These are phyloP conservation scores for Yponomeuta plumbellus DNA, from an alignment of 2,888 invertebrate species.

Conservation along the genomic window DNA sequence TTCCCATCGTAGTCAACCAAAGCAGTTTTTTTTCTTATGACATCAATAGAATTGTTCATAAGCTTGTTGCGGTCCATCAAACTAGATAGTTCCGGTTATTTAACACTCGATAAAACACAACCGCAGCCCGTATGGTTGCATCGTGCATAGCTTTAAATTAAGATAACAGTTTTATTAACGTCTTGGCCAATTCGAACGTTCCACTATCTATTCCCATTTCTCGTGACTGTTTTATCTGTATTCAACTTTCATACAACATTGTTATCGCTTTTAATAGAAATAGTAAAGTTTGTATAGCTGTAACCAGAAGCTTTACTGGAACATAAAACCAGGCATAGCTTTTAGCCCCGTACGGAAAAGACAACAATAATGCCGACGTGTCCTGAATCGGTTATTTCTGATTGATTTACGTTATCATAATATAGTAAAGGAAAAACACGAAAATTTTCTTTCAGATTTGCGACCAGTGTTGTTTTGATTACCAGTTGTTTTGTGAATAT, in stretches of 20 bases:
- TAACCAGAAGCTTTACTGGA: neutral
- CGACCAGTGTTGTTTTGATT: too few relatives aligned
- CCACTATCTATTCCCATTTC: slow-evolving; percentile 35
- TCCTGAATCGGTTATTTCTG: too few relatives aligned
- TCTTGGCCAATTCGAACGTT: slow-evolving; percentile 37
- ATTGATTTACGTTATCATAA: too few relatives aligned
- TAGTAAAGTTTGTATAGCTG: neutral
- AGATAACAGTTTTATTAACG: slow-evolving; percentile 64
- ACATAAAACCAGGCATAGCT: neutral
- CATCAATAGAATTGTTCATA: too few relatives aligned
- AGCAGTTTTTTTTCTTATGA: too few relatives aligned
- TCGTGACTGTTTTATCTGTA: slow-evolving; percentile 6
- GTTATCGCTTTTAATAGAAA: neutral
- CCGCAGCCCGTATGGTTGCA: slow-evolving; percentile 24
- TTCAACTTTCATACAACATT: slow-evolving; percentile 9
- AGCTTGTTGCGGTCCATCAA: neutral
- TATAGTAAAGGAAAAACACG: too few relatives aligned
- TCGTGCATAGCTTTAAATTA: slow-evolving; percentile 47
- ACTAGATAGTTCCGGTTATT: slow-evolving; percentile 26
- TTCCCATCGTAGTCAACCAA: too few relatives aligned
- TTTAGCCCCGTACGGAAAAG: too few relatives aligned
- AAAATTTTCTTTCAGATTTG: too few relatives aligned
- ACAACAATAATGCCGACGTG: too few relatives aligned
- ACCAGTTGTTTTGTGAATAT: too few relatives aligned
- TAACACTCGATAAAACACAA: slow-evolving; percentile 46